A percentile compares a stretch with the other conserved stretches of the same genome.
Evolutionary conservation across 1,140 invertebrate genomes (phyloP).

Genomic region (Apis mellifera): Amel_HAv3.1 CM009932.2:7479501-7480000

Average conservation of each 20-base stretch:
- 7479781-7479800: constrained; percentile 14
- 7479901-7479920: constrained; percentile 52
- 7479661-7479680: constrained; percentile 17
- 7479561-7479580: too few relatives aligned
- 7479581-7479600: too few relatives aligned
- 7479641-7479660: not conserved
- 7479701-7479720: constrained; percentile 17
- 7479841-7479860: constrained; percentile 30
- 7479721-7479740: constrained; percentile 25
- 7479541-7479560: too few relatives aligned
- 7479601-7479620: too few relatives aligned
- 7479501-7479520: too few relatives aligned
- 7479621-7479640: too few relatives aligned
- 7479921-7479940: constrained; percentile 51
- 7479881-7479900: constrained; percentile 57
- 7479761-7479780: constrained; percentile 1
- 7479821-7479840: constrained; percentile 51
- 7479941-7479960: constrained; percentile 47
- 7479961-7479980: constrained; percentile 46
- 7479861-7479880: constrained; percentile 33
- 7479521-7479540: too few relatives aligned
- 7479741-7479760: constrained; percentile 53
- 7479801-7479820: constrained; percentile 48
- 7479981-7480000: not conserved
- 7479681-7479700: too few relatives aligned